Base-by-base conservation (phyloP, 2,113 vertebrate genomes). In the Grammomys dolichurus region DNA sequence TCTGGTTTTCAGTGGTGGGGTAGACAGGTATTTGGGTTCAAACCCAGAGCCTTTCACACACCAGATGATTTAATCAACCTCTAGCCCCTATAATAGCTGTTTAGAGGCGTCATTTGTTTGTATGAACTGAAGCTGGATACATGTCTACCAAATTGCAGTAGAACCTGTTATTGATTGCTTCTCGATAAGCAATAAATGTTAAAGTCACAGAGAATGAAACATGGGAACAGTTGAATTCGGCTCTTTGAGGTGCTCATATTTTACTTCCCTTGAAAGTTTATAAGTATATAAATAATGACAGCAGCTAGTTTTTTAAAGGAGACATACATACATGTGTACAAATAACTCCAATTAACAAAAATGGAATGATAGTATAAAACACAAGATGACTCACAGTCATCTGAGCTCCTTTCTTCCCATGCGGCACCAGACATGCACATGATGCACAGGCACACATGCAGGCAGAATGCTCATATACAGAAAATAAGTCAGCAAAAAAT, bases 271-370 rank as follows among this genome's bases (percentile, higher is more conserved):
- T 91, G n/a, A 77, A 20, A 33, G 77, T 95, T 56, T 93, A 17
- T 60, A 96, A 89, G 51, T 95, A 72, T 95, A 28, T 22, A 89
- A 70, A n/a, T 87, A 51, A 48, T 36, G n/a, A 7, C 51, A 46
- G 0, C 63, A 11, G 94, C 80, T 92, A 65, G 22, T 90, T 89
- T 86, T 77, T 88, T 78, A 89, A 85, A 95, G 60, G 36, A 63
- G 46, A 58, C 1, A 48, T 67, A 58, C 1, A 40, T 40, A 17
- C 16, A 43, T 9, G 51, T 73, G 17, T 7, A 60, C 31, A 87
- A 22, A 76, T 95, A 87, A 72, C 86, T 69, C 6, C 14, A 43
- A 31, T 85, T 85, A 85, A 43, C 54, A 40, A 11, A 31, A 63
- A 85, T 63, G 24, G 24, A 31, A 31, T 31, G 24, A 84, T 43